Base-by-base conservation (phyloP, 1,140 invertebrate genomes). In the Drosophila pseudoobscura region DNA sequence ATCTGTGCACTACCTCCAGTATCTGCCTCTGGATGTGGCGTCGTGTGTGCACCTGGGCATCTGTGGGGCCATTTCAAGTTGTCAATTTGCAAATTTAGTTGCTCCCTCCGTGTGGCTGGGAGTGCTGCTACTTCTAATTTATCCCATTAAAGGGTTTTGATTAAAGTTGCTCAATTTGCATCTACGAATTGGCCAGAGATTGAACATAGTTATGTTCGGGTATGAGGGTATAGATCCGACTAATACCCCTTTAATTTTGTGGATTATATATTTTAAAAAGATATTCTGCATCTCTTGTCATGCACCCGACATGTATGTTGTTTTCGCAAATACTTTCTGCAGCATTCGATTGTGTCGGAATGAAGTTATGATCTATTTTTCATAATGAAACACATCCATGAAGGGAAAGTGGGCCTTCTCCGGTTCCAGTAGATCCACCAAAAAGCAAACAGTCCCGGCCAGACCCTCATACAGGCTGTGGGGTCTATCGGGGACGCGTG, bases 381-480 rank as follows among this genome's bases (percentile, higher is more conserved):
- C 43, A 49, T 88, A 91, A 45, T 91, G 91, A 66, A 96, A 96
- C 6, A 97, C 93, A 93, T 97, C 95, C 92, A 96, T 95, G 87
- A 98, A 96, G 9, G 97, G 97, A 92, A 98, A 98, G 74, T 94
- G 93, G n/a, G 97, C 95, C 73, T 94, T 92, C 24, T 95, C 92
- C 7, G 97, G 96, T 46, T 94, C 91, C 1, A 95, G 87, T 0
- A 98, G 89, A 93, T 98, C 97, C 6, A 93, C 92, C 35, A 98
- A 91, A 84, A 94, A 98, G 78, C 96, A 98, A 11, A 95, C 94
- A 20, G 96, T 96, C 3, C 97, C 97, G 46, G 97, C 96, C 54
- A 95, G 93, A 4, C 97, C 97, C 92, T 98, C 97, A 91, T 95
- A 98, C 41, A 98, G 92, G 84, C 96, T 97, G 73, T 94, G 95